Evolutionary conservation across 2,888 invertebrate species (phyloP).

Genomic region (Macrophya alboannulata): DNA sequence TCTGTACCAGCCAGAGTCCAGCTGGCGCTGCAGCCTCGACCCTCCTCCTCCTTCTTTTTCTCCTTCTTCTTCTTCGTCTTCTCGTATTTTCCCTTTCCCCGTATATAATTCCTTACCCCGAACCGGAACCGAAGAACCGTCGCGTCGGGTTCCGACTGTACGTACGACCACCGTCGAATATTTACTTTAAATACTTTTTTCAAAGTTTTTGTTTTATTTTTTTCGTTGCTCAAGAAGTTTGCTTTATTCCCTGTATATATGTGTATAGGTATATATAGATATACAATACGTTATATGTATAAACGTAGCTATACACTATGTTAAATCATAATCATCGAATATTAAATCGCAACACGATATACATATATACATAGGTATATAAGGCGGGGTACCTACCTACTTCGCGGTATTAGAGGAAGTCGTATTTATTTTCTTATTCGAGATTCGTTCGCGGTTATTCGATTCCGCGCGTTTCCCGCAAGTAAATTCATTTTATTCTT

Average conservation of each 20-base stretch:
- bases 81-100: not conserved
- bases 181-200: not conserved
- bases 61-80: not conserved
- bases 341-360: too few species aligned
- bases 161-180: not conserved
- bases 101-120: not conserved
- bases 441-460: not conserved
- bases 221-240: not conserved
- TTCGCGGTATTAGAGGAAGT: not conserved
- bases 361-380: too few species aligned
- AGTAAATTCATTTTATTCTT: not conserved
- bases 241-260: not conserved
- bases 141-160: not conserved
- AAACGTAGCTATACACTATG: too few species aligned
- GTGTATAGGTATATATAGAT: not conserved
- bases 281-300: too few species aligned
- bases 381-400: too few species aligned
- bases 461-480: not conserved
- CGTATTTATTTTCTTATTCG: not conserved
- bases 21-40: slow-evolving; percentile 16
- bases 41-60: not conserved
- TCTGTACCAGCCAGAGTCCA: slow-evolving; percentile 17
- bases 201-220: not conserved
- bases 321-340: too few species aligned
- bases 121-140: slow-evolving; percentile 5